Conservation (phyloP, 2,888 invertebrate genomes). For the Ectropis crepuscularia region DNA sequence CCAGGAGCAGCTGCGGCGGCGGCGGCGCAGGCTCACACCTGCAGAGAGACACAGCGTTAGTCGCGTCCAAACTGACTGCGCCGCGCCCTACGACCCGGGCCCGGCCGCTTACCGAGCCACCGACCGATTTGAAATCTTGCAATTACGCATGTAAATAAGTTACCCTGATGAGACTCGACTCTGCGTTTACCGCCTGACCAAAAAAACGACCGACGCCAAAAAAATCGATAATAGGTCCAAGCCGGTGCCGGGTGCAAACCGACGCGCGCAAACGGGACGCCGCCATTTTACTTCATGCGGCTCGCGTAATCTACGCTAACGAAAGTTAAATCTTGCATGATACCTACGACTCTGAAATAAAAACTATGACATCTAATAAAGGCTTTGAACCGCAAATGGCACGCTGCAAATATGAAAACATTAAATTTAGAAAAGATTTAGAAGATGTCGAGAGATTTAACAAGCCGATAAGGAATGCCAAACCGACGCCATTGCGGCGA, state of each 20-base stretch:
- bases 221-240: constrained; percentile 62
- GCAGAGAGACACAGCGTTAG: constrained; percentile 85
- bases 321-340: constrained; percentile 65
- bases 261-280: constrained; percentile 76
- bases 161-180: constrained; percentile 46
- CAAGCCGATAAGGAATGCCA: constrained; percentile 72
- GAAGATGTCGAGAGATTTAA: constrained; percentile 72
- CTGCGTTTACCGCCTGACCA: constrained; percentile 47
- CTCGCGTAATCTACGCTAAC: constrained; percentile 65
- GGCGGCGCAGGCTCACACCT: constrained; percentile 85
- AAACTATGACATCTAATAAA: constrained; percentile 71
- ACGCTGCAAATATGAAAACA: constrained; percentile 69
- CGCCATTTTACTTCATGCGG: constrained; percentile 84
- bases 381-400: constrained; percentile 65
- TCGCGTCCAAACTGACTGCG: constrained; percentile 79
- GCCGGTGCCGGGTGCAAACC: constrained; percentile 74
- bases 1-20: constrained; percentile 80
- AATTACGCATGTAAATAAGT: constrained; percentile 60
- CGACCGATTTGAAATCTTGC: constrained; percentile 83
- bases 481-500: constrained; percentile 79
- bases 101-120: constrained; percentile 52
- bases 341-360: constrained; percentile 73
- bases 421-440: constrained; percentile 78
- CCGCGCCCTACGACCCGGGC: constrained; percentile 50
- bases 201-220: constrained; percentile 53